Conservation (phyloP, 2,113 vertebrate genomes). For the Eurypyga helias region DNA sequence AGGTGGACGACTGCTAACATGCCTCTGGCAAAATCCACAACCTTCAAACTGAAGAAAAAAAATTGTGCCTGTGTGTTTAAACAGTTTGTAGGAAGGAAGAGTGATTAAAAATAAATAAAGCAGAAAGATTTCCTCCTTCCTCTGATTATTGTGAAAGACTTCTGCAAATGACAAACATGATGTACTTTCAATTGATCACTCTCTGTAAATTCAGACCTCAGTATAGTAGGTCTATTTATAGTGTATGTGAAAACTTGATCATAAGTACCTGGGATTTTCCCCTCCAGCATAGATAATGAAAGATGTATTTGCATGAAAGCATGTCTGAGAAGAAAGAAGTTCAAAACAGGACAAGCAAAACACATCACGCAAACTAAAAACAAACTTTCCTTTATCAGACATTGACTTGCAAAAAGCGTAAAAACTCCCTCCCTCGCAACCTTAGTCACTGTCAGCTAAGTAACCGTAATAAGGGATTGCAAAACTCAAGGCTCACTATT, state of each 20-base stretch:
- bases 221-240: rapidly evolving
- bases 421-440: background rate
- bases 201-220: background rate
- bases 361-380: background rate
- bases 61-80: background rate
- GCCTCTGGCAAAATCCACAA: constrained; percentile 21
- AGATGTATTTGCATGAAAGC: background rate
- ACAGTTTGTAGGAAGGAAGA: background rate
- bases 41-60: background rate
- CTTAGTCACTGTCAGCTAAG: background rate
- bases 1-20: background rate
- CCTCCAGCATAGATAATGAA: background rate
- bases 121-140: background rate
- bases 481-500: background rate
- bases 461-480: background rate
- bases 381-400: background rate
- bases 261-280: background rate
- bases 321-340: background rate
- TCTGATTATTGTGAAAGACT: background rate
- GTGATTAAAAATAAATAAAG: background rate
- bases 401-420: background rate
- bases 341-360: background rate
- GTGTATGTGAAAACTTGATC: background rate
- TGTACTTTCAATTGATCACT: background rate
- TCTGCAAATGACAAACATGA: background rate